Base-by-base conservation (phyloP, 2,888 invertebrate genomes). In the Linnaemya vulpina region DNA sequence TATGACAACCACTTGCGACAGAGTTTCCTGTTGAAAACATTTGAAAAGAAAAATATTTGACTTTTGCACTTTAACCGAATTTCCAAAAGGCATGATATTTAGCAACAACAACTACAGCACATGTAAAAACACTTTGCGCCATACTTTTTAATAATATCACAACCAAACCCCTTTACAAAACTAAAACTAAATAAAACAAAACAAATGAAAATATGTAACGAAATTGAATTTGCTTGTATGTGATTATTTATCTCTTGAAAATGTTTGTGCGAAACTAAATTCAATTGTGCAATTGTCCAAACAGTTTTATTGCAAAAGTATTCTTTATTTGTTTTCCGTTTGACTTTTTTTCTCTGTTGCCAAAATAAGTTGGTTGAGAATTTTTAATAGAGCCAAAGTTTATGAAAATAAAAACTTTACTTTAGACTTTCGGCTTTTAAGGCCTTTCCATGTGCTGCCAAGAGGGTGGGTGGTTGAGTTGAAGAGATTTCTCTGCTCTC, bases 301-400 rank as follows among this genome's bases (percentile, higher is more conserved):
- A 75, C n/a, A 75, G 40, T 63, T 51, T 53, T 25, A 51, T 51
- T 67, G 15, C 38, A 40, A 63, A 75, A 75, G 10, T 30, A 20
- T 43, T 62, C 51, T 51, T 38, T 51, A 10, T 43, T 38, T 75
- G 17, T 11, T 35, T 46, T 30, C n/a, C 49, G n/a, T n/a, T n/a
- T n/a, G n/a, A n/a, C n/a, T n/a, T 15, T 35, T 46, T 60, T 73
- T 60, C 30, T 60, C 15, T 20, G 0, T 15, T 20, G 35, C 9
- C 30, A 30, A 58, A n/a, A 58, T 58, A n/a, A 58, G 13, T 60
- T 63, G 9, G 63, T 25, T 63, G 55, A 30, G 25, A 2, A n/a
- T 58, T 30, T 43, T n/a, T 67, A 58, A 22, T 38, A 15, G 3
- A 65, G 58, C 43, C 43, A 67, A 40, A 77, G 15, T 60, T 68